Conservation (phyloP, 2,113 vertebrate genomes). For the Acrocephalus arundinaceus region DNA sequence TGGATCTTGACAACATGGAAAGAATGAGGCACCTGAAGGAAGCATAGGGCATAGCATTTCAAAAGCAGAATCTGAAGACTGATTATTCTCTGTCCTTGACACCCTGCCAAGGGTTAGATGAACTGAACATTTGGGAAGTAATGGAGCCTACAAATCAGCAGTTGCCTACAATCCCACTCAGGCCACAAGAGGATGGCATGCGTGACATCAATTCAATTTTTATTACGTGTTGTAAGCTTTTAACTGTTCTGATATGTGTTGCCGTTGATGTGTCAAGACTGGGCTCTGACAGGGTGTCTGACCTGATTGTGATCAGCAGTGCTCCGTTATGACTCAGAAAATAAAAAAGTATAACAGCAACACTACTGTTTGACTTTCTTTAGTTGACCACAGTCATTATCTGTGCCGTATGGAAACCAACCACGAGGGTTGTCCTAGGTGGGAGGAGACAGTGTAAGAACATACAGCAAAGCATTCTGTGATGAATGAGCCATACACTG, state of each 20-base stretch:
- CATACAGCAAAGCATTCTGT: background rate
- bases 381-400: background rate
- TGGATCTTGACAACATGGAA: slow-evolving; percentile 68
- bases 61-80: slow-evolving; percentile 71
- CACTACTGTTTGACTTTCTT: background rate
- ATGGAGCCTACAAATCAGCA: slow-evolving; percentile 75
- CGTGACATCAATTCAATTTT: slow-evolving; percentile 67
- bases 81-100: slow-evolving; percentile 78
- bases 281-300: slow-evolving; percentile 48
- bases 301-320: slow-evolving; percentile 57
- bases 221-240: slow-evolving; percentile 70
- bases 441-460: background rate
- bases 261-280: slow-evolving; percentile 58
- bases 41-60: slow-evolving; percentile 59
- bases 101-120: slow-evolving; percentile 74
- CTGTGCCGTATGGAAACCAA: background rate
- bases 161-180: slow-evolving; percentile 53
- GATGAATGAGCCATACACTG: background rate
- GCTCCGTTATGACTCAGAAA: slow-evolving; percentile 8
- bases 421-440: fast-evolving
- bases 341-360: background rate
- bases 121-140: slow-evolving; percentile 69
- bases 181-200: slow-evolving; percentile 27
- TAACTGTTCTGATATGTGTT: slow-evolving; percentile 62
- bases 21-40: slow-evolving; percentile 74